Base-by-base conservation (phyloP, 1,140 invertebrate species). In the Aphaenogaster ashmeadi region DNA sequence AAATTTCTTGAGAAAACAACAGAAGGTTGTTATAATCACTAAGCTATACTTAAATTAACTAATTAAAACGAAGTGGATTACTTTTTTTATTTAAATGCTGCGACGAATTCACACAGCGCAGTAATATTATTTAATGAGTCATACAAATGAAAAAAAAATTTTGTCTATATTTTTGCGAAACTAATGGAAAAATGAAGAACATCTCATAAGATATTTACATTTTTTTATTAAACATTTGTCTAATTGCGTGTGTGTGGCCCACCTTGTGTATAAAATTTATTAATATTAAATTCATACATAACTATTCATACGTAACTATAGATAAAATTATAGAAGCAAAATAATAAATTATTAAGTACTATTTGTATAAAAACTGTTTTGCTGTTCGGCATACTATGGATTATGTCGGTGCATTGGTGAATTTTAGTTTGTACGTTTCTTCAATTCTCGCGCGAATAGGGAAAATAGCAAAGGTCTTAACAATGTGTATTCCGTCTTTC, bases 401-500 rank as follows among this genome's bases (percentile, higher is more conserved):
- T 50, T 69, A 50, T 8, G 3, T 11, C 4, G 15, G 6, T 54
- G 47, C 13, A 41, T 69, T 41, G 41, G 41, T 38, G 50, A 54
- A 69, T 11, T 75, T 84, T 38, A 56, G n/a, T 84, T 74, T 60
- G 27, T 58, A 58, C 18, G 21, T 58, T 67, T 83, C 8, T 58
- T 44, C 54, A 18, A 69, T 54, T 66, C 50, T 54, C n/a, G 33
- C 18, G 13, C 8, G 8, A 36, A 15, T 33, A n/a, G 0, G 27
- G 15, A 44, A 27, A 27, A 50, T 50, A 75, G n/a, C 9, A 18
- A 41, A 33, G n/a, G 3, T 36, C 44, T 85, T 41, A 89, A 56
- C 92, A 92, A 36, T 79, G 47, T 8, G 86, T 38, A 21, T 90
- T 80, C 64, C 93, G 91, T 85, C 88, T 91, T 36, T 92, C 91